Evolutionary conservation across 2,888 invertebrate genomes (phyloP).

Genomic region (Sinodicranocentrus sp.): DNA sequence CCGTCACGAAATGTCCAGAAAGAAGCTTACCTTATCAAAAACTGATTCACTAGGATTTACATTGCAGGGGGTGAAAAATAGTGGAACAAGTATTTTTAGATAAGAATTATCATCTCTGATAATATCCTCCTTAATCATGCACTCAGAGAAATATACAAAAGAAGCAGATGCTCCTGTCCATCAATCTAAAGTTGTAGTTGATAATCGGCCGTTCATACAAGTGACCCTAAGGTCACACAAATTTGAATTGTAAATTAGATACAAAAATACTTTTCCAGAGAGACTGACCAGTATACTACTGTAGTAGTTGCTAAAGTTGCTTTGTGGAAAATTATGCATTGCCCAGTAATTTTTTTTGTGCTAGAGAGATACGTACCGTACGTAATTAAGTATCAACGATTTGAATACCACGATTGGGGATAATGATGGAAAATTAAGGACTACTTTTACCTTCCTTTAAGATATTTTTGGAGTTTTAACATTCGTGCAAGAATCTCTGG

Average conservation of each 20-base stretch:
- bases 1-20: no score
- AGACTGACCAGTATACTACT: background rate
- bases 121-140: no score
- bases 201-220: constrained; percentile 10
- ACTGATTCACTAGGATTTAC: no score
- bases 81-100: no score
- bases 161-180: constrained; percentile 15
- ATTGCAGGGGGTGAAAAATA: no score
- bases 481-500: background rate
- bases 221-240: constrained; percentile 56
- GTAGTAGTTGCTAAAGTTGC: no score
- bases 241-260: constrained; percentile 61
- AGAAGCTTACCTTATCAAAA: no score
- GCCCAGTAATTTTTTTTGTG: background rate
- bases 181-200: constrained; percentile 53
- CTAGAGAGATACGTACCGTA: background rate
- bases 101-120: no score
- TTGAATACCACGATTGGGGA: background rate
- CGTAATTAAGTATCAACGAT: background rate
- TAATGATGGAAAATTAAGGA: constrained; percentile 18
- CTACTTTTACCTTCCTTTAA: background rate
- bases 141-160: no score
- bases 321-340: background rate
- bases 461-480: constrained; percentile 12
- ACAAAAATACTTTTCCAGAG: background rate